Evolutionary conservation across 2,888 invertebrate genomes (phyloP).

Genomic region (Sceliomorpha sp.): DNA sequence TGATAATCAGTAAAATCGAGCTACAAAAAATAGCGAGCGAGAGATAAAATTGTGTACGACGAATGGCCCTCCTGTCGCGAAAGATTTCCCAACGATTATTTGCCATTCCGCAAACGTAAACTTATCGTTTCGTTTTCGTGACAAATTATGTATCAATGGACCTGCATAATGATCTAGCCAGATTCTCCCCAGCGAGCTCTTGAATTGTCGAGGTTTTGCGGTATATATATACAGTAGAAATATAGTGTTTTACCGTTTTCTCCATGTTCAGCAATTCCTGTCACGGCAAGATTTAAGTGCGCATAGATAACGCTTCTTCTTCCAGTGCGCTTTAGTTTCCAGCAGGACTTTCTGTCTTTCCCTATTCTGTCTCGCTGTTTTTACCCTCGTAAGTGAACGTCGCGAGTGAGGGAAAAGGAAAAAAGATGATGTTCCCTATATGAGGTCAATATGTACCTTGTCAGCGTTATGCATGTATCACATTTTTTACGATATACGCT

Average conservation of each 20-base stretch:
- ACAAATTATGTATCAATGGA: no score
- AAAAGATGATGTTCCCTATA: conserved; percentile 22
- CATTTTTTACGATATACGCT: conserved; percentile 24
- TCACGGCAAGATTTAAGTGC: conserved; percentile 70
- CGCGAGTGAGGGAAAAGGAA: conserved; percentile 11
- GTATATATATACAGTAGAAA: background rate
- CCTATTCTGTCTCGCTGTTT: conserved; percentile 33
- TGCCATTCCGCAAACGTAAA: no score
- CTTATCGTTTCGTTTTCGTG: no score
- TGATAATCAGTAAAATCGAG: no score
- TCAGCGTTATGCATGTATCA: conserved; percentile 33
- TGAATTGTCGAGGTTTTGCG: conserved; percentile 36
- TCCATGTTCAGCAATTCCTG: conserved; percentile 67
- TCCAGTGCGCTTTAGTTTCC: conserved; percentile 46
- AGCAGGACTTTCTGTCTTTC: conserved; percentile 40
- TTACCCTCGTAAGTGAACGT: conserved; percentile 38
- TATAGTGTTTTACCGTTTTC: conserved; percentile 56
- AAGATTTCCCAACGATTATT: no score
- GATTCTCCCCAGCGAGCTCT: conserved; percentile 9
- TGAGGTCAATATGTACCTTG: conserved; percentile 47
- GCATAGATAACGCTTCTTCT: conserved; percentile 62
- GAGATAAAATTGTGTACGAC: no score
- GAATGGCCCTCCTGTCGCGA: no score
- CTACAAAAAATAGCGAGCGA: no score
- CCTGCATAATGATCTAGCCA: background rate